Evolutionary conservation across 2,797 vertebrate genomes (phyloP), one percentile per base, ranked within the genome.

Genomic region (Otolemur crassicaudatus): DNA sequence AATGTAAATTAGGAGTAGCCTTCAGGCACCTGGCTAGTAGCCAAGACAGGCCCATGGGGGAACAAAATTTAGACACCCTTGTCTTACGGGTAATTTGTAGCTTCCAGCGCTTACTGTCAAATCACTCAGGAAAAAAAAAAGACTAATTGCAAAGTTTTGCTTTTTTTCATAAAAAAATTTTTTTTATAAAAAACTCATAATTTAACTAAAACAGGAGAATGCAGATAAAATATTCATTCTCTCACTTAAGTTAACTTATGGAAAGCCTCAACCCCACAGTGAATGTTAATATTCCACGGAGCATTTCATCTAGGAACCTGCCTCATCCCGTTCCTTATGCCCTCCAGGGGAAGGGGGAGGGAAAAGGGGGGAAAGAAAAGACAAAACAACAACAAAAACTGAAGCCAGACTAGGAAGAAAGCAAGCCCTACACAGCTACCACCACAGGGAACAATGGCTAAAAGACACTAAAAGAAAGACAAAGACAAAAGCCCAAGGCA

Each of bases 31-130:
- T 97, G 94, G 90, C 95, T 53, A 29, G 56, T 53, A 0, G 79
- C 95, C 96, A 95, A 61, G 10, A 63, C 7, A 84, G 79, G 37
- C 90, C 94, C 80, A 20, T 31, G 31, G 70, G 77, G n/a, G 93
- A 77, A 89, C 65, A 96, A 95, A 96, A 86, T 90, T 61, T 90
- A 94, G 94, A 87, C 87, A 94, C 90, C 46, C 49, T 87, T 75
- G 69, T 96, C 75, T 96, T 94, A 72, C 0, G 19, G 61, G 76
- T 90, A 94, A 97, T 96, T 94, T 95, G 70, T 91, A 91, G 92
- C 93, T 97, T 94, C 93, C 75, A 96, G 96, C 87, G 94, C 70
- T 95, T 72, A 94, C 69, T 95, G 95, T 97, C 92, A 96, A 95
- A 96, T 77, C 53, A 89, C 53, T 97, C 73, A 73, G 25, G 1